Conservation (phyloP, 2,888 invertebrate species). For the Mesorhabditis belari region DNA sequence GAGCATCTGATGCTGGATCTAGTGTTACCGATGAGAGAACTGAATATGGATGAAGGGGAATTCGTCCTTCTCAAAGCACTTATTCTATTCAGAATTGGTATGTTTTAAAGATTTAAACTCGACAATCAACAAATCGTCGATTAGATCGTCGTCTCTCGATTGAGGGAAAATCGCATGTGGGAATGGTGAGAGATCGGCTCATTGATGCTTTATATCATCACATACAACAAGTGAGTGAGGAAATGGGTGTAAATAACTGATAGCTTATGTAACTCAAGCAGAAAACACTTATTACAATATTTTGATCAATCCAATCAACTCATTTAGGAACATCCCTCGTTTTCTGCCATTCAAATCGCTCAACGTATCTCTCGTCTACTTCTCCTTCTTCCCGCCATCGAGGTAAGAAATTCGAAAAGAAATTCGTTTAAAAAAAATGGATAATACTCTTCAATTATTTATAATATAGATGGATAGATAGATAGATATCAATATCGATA, state of each 20-base stretch:
- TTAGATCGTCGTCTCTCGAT: slow-evolving; percentile 33
- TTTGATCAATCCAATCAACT: too few relatives aligned
- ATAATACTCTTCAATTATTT: too few relatives aligned
- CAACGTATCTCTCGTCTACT: slow-evolving; percentile 32
- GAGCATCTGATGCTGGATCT: slow-evolving; percentile 40
- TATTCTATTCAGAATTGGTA: slow-evolving; percentile 34
- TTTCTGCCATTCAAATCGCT: slow-evolving; percentile 21
- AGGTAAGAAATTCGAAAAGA: slow-evolving; percentile 17
- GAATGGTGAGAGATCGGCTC: slow-evolving; percentile 30
- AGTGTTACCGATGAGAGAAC: slow-evolving; percentile 39
- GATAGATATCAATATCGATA: too few relatives aligned
- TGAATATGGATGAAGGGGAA: slow-evolving; percentile 42
- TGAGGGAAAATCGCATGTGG: slow-evolving; percentile 29
- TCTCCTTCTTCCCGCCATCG: slow-evolving; percentile 31
- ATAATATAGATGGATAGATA: too few relatives aligned
- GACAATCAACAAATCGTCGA: neutral
- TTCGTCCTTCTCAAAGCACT: slow-evolving; percentile 37
- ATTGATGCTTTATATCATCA: slow-evolving; percentile 39
- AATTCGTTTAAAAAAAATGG: too few relatives aligned
- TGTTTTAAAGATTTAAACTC: slow-evolving; percentile 6
- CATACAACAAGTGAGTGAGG: slow-evolving; percentile 22
- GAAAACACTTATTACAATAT: slow-evolving; percentile 1
- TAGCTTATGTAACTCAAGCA: too few relatives aligned
- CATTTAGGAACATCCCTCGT: slow-evolving; percentile 22
- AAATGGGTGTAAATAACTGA: too few relatives aligned